phyloP scores from a whole-genome alignment of 2,113 vertebrate genomes.

The zebrafish (Danio rerio) region DNA sequence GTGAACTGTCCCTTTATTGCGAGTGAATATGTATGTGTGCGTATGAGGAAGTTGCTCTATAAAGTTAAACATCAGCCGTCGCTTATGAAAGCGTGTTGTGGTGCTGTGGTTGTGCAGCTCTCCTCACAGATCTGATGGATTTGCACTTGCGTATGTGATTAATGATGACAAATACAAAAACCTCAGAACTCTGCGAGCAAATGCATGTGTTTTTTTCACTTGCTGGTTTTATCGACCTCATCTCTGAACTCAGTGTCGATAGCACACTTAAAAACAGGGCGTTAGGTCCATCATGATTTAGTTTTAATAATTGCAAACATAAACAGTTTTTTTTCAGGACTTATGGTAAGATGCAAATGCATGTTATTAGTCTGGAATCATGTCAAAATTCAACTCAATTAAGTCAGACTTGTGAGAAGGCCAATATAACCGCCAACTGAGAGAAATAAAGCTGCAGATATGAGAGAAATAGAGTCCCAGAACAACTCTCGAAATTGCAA shows the following conservation, averaged over 20 bases:
- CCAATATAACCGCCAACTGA: too few relatives aligned
- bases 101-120: conserved; percentile 39
- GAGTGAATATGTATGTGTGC: not conserved
- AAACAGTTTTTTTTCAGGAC: too few relatives aligned
- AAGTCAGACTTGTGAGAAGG: too few relatives aligned
- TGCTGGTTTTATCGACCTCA: conserved; percentile 46
- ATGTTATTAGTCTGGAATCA: too few relatives aligned
- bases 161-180: conserved; percentile 37
- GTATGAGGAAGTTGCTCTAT: not conserved
- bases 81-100: conserved; percentile 24
- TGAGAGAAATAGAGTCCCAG: too few relatives aligned
- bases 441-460: too few relatives aligned
- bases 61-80: conserved; percentile 17
- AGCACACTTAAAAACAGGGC: conserved; percentile 5
- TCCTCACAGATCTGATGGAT: conserved; percentile 35
- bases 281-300: not conserved
- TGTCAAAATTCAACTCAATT: too few relatives aligned
- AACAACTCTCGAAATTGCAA: too few relatives aligned
- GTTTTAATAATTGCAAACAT: too few relatives aligned
- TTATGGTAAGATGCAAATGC: too few relatives aligned
- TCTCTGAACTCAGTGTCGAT: conserved; percentile 33
- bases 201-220: conserved; percentile 38
- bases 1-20: not conserved
- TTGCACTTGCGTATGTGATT: conserved; percentile 39
- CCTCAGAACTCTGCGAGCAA: conserved; percentile 47